Evolutionary conservation across 2,888 invertebrate genomes (phyloP), one percentile per base, ranked within the genome.

Genomic region (Ernsta delagoae): DNA sequence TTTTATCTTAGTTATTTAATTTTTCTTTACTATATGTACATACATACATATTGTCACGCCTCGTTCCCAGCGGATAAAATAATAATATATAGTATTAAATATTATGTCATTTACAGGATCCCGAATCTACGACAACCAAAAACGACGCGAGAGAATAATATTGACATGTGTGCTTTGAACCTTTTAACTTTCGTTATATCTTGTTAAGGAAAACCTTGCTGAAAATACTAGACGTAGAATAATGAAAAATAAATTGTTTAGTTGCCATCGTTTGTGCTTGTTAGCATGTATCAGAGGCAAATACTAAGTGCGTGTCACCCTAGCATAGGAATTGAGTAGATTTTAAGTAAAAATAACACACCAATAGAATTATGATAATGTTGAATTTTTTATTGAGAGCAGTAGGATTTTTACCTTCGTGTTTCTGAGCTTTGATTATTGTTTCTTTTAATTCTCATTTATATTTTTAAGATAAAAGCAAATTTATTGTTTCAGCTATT

Each of bases 281-380:
- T 36, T 24, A 12, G 54, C 63, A 64, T 63, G 1, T 9, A 11
- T 36, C 62, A 64, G 62, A 48, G 65, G 43, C 60, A 43, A 63
- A 43, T 59, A 64, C 71, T 71, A 60, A 71, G 62, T 77, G 83
- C 83, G 83, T 82, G 83, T 82, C 85, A 82, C 81, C 83, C 80
- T 89, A 90, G 87, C 79, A 82, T 92, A 92, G 92, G 92, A 93
- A 92, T 92, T 93, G 92, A 92, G 85, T 92, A 90, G 90, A 79
- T n/a, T 36, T 78, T 91, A 92, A 90, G 90, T 85, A 83, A 88
- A 89, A 82, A 82, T 79, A 86, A 84, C 86, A 90, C 89, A 90
- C 89, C 87, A 87, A 89, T 90, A 89, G 85, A 86, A 79, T 81
- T 83, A 80, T 73, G 80, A 78, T 79, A 80, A 84, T 83, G 81